phyloP scores from a whole-genome alignment of 2,113 vertebrate genomes.

The Stegastes partitus region DNA sequence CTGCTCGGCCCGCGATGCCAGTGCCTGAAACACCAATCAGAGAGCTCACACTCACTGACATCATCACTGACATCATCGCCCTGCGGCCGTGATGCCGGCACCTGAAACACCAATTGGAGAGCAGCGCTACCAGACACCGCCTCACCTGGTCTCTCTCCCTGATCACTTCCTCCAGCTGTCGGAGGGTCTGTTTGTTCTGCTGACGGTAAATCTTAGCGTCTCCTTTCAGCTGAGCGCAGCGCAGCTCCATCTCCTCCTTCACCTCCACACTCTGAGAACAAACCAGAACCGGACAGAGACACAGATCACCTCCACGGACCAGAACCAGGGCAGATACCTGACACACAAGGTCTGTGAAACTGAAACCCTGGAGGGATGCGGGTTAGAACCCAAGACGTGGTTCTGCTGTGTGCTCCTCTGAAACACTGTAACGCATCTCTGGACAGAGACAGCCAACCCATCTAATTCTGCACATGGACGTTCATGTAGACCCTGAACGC shows the following conservation, averaged over 20 bases:
- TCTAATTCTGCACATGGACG: too few relatives aligned
- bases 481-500: too few relatives aligned
- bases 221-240: conserved; percentile 87
- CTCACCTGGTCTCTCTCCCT: conserved; percentile 91
- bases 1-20: conserved; percentile 84
- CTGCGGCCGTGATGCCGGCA: too few relatives aligned
- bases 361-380: background rate
- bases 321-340: too few relatives aligned
- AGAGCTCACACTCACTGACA: background rate
- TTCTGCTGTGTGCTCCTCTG: too few relatives aligned
- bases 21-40: conserved; percentile 81
- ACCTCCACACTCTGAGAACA: conserved; percentile 15
- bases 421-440: too few relatives aligned
- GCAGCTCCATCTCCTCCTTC: conserved; percentile 86
- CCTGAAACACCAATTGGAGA: too few relatives aligned
- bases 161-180: conserved; percentile 93
- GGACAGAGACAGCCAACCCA: too few relatives aligned
- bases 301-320: too few relatives aligned
- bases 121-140: background rate
- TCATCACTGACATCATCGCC: background rate
- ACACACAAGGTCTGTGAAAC: too few relatives aligned
- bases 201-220: conserved; percentile 91
- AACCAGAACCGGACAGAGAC: background rate
- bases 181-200: conserved; percentile 88
- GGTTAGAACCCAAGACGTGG: too few relatives aligned